Conservation (phyloP, 2,113 vertebrate species). For the Clarias macrocephalus region DNA sequence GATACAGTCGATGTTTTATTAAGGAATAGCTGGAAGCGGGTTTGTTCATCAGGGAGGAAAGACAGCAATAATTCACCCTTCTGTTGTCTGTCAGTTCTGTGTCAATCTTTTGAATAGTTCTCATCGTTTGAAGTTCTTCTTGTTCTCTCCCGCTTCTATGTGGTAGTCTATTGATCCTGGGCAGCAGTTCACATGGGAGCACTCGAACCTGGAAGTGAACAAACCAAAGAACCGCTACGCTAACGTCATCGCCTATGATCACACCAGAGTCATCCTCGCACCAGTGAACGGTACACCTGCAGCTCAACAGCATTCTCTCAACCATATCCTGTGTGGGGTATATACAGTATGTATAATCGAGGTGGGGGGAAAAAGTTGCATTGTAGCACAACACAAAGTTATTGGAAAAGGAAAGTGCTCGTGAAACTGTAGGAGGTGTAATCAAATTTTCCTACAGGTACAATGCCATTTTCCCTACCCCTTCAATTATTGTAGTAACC, state of each 20-base stretch:
- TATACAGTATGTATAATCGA: neutral
- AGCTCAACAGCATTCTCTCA: neutral
- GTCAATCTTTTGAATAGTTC: neutral
- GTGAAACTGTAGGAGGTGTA: neutral
- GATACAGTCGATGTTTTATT: conserved; percentile 21
- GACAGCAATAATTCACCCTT: neutral
- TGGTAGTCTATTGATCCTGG: conserved; percentile 90
- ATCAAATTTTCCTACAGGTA: neutral
- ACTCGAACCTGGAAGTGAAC: conserved; percentile 97
- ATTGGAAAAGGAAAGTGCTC: neutral
- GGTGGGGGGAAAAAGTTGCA: neutral
- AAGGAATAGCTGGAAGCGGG: conserved; percentile 1
- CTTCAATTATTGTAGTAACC: conserved; percentile 16
- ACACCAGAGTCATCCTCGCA: conserved; percentile 89
- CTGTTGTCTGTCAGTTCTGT: conserved; percentile 7
- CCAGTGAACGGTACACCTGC: conserved; percentile 82
- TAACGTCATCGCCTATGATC: conserved; percentile 95
- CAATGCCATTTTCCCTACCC: neutral
- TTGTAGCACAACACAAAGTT: too few relatives aligned
- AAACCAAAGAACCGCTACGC: conserved; percentile 97
- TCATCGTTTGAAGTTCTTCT: neutral
- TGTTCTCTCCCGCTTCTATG: neutral
- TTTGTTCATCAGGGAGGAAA: conserved; percentile 6
- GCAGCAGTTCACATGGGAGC: conserved; percentile 98
- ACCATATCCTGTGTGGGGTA: neutral